Evolutionary conservation across 1,140 invertebrate genomes (phyloP), one percentile per base, ranked within the genome.

Genomic region (Dreissena polymorpha): DNA sequence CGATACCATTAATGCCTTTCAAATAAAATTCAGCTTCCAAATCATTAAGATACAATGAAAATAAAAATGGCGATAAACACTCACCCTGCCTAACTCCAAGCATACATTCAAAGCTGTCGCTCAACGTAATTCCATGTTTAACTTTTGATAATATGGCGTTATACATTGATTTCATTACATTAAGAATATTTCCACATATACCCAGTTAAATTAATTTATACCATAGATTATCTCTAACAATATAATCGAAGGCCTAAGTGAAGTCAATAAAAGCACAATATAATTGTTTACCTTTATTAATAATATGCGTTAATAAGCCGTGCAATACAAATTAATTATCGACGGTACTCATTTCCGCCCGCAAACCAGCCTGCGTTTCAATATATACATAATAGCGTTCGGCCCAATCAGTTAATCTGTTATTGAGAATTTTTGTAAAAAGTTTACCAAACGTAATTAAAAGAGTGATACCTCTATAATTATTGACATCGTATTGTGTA

Each of bases 211-310:
- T 29, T 21, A 76, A 65, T 49, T 76, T 64, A 51, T 49, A 76
- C 39, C 64, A 76, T 12, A 76, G 18, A 76, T 76, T 76, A 16
- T 76, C 57, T n/a, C 74, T 64, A 67, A 51, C 74, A 49, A 76
- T n/a, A 39, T 76, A 76, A 60, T 76, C 74, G 65, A 76, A 67
- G 14, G 74, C 74, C 50, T 76, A 64, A n/a, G 57, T 65, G 29
- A 25, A 76, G n/a, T 76, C 63, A 2, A 76, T 50, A 65, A 64
- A 76, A 10, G 23, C 55, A 65, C 53, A 63, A 39, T 49, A 67
- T 18, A 64, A 39, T 51, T 67, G 57, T 39, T 65, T 65, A 64
- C 60, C 60, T 21, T 64, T 12, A 67, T 76, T 76, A 14, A 76
- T 12, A 7, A 76, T 2, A 65, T 76, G 71, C 13, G 12, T 57